Percentiles rank a stretch among this genome's conserved stretches.
phyloP scores from a whole-genome alignment of 2,797 vertebrate species.

The Xenopus petersii region DNA sequence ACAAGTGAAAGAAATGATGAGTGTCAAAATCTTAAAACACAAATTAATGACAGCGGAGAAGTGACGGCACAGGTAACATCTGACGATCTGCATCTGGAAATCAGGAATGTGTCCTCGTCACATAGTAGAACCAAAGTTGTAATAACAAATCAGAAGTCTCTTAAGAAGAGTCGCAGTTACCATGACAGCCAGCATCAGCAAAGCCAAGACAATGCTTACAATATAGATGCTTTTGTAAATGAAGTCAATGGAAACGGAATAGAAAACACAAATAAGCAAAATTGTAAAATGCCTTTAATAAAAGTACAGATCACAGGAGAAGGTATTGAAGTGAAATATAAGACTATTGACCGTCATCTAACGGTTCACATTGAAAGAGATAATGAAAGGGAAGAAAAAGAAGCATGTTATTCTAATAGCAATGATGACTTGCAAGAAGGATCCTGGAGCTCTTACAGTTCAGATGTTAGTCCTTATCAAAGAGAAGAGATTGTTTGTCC shows the following conservation, averaged over 20 bases:
- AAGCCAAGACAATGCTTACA: conserved; percentile 33
- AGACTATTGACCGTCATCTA: conserved; percentile 52
- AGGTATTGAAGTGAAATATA: conserved; percentile 58
- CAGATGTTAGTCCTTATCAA: conserved; percentile 50
- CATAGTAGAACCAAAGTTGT: conserved; percentile 56
- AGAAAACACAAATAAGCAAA: conserved; percentile 38
- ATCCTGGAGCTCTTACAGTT: conserved; percentile 50
- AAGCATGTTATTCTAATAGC: conserved; percentile 42
- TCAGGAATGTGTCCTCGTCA: conserved; percentile 61
- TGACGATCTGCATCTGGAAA: conserved; percentile 63
- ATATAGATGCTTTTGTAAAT: conserved; percentile 21
- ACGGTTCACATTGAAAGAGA: conserved; percentile 56
- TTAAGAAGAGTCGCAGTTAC: conserved; percentile 48
- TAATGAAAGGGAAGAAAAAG: conserved; percentile 26
- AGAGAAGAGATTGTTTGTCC: conserved; percentile 46
- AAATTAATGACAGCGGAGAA: conserved; percentile 48
- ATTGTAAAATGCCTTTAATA: conserved; percentile 51
- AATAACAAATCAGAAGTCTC: conserved; percentile 54
- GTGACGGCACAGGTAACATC: conserved; percentile 67
- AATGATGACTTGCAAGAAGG: conserved; percentile 55
- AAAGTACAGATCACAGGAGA: conserved; percentile 62
- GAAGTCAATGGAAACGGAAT: conserved; percentile 28
- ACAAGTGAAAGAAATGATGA: conserved; percentile 58
- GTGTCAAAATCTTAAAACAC: conserved; percentile 49
- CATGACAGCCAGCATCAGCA: conserved; percentile 49